Evolutionary conservation across 1,140 invertebrate species (phyloP), one percentile per base, ranked within the genome.

Genomic region (Whitmania pigra): DNA sequence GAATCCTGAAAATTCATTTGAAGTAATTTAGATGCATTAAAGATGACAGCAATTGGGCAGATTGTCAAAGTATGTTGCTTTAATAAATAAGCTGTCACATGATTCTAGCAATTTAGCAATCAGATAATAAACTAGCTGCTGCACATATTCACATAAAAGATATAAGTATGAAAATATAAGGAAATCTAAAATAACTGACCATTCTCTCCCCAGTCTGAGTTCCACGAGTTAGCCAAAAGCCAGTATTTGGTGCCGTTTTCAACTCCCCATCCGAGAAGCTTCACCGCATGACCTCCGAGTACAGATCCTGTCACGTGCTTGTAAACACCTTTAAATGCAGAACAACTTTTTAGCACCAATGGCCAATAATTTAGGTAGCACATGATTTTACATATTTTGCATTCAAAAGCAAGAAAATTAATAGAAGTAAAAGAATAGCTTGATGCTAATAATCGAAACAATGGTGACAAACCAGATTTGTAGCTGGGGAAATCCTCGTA

Each of bases 191-290:
- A 25, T 25, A 53, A n/a, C 72, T 72, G 73, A 78, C 79, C 81
- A 71, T 80, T 75, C 76, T 85, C 82, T 74, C 86, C 92, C 92
- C 92, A 94, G 77, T 93, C 91, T 13, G 84, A 83, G 80, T 94
- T 94, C 92, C 92, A 95, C 0, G 91, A 93, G 83, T 95, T 95
- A 60, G 90, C 92, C 76, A 92, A 86, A 0, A 92, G 84, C 93
- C 93, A 96, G 79, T 94, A 96, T 40, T 89, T 88, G 54, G 85
- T 86, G 0, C 86, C 86, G 71, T 89, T 86, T 78, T 93, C 91
- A 4, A 87, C 86, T 27, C 92, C 92, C 89, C 90, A 94, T 29
- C 93, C 93, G 17, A 95, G 81, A 43, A 96, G 89, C 78, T 89
- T 89, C 60, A 95, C 88, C 36, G 93, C 93, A 82, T 96, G 93